Evolutionary conservation across 2,797 vertebrate genomes (phyloP), one percentile per base, ranked within the genome.

Genomic region (Alcedo quadribrachys): DNA sequence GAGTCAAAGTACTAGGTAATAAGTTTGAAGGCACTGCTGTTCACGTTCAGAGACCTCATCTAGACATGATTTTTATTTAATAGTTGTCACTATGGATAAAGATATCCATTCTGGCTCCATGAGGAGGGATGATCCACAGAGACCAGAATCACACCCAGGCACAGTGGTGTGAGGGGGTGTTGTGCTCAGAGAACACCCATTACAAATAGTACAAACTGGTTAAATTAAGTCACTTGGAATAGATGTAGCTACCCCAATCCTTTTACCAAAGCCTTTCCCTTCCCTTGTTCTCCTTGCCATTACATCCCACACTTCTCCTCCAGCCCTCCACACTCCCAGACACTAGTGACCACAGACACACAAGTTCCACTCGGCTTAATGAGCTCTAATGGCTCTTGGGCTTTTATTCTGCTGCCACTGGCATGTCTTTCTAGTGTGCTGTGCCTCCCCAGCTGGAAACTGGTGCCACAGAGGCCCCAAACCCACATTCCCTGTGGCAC

Each of bases 361-460:
- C 28, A 50, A 91, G 74, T 40, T 8, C 43, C 51, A 12, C 60
- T 2, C 10, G 60, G 54, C 28, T 55, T 6, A 40, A n/a, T 0
- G 0, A 74, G 45, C 22, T 37, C 55, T 11, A 11, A 61, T 2
- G 30, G 57, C 79, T 80, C 79, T 80, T 3, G 2, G 68, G 50
- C 68, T 92, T 70, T 70, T 18, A 16, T 25, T 32, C 54, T 12
- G 18, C 30, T 60, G 81, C 61, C 25, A 9, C 33, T 80, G 68
- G 85, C 66, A 28, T 0, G 7, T 30, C 43, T 33, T 60, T n/a
- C 40, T 21, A 74, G 24, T 0, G 5, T 4, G 65, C 81, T 84
- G 48, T 16, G 85, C 81, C 66, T 61, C 67, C 53, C 63, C 91
- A 87, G 58, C 69, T 83, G 91, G 50, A 57, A 85, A 53, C 45